These are phyloP conservation scores for Ephydatia muelleri DNA, from an alignment of 37 sponge, comb jelly and placozoan genomes.

Conservation along the genomic window DNA sequence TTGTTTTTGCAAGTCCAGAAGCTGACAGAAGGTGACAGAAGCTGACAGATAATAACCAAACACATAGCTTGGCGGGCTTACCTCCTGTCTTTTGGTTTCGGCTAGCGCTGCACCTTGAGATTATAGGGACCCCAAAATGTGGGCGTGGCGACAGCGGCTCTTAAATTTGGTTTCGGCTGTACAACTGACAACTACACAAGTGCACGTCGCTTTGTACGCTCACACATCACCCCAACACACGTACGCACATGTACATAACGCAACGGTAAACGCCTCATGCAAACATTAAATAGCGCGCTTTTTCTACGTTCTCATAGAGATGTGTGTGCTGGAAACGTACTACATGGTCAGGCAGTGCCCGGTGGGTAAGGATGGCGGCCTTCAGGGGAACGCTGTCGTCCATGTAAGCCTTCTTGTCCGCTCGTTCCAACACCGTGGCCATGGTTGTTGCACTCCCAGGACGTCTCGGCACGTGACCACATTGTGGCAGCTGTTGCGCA, in stretches of 20 bases:
- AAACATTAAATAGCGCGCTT: too few species aligned
- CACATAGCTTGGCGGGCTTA: not conserved
- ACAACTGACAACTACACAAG: too few species aligned
- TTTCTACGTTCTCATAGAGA: too few species aligned
- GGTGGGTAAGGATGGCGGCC: conserved; percentile 34
- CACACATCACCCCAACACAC: too few species aligned
- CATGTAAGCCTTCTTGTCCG: conserved; percentile 35
- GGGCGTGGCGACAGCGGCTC: too few species aligned
- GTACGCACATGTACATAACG: not conserved
- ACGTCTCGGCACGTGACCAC: not conserved
- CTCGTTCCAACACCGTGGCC: conserved; percentile 49
- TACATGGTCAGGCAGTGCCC: conserved; percentile 33
- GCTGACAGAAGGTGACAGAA: not conserved
- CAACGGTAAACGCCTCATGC: too few species aligned
- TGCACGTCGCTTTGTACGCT: not conserved
- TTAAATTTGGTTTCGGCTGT: not conserved
- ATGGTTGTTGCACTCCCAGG: conserved; percentile 20
- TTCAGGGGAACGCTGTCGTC: conserved; percentile 78
- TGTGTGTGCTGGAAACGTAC: conserved; percentile 43
- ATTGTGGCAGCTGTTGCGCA: conserved; percentile 13
- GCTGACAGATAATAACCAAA: too few species aligned
- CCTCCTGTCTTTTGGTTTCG: conserved; percentile 62
- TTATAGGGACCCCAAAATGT: not conserved
- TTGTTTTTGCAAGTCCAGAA: conserved; percentile 20
- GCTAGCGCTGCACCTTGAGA: conserved; percentile 51